Base-by-base conservation (phyloP, 2,888 invertebrate species). In the Ceratothoa steindachneri region DNA sequence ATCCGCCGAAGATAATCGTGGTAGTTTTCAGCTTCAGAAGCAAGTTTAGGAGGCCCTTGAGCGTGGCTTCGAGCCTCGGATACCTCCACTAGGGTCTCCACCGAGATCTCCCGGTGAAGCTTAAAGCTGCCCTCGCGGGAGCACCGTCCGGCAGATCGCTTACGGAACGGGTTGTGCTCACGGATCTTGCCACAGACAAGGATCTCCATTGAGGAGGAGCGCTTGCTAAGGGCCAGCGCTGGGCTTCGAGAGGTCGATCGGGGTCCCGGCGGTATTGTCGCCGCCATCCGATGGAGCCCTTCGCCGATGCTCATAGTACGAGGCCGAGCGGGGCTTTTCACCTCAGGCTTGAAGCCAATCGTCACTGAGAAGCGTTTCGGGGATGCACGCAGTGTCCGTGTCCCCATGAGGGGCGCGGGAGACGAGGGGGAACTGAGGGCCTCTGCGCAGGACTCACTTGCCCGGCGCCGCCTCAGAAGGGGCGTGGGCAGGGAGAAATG, bases 141-240 rank as follows among this genome's bases (percentile, higher is more conserved):
- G 68, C 73, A 75, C 9, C 75, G 67, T 19, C 68, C 67, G 22
- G 71, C 31, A 29, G 55, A 27, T 53, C 67, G 31, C 2, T 68
- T 64, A n/a, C 71, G 30, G 15, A 24, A 22, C 9, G 67, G 67
- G 31, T 75, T 73, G 29, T 78, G 78, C 30, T 78, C 78, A 27
- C 75, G 71, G 28, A 78, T 78, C 30, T 73, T 78, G 9, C 78
- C 78, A 64, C 69, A 78, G 0, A 78, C 75, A 15, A 78, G 69
- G 69, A 78, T 78, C 41, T 78, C 78, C 78, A 78, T 78, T 9
- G 78, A 78, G 12, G 78, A 75, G 3, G 78, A 78, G 12, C 78
- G 71, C 30, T 78, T 78, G 66, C 66, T 75, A 3, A 78, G 53
- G 28, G 73, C 73, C 19, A 71, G 64, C 30, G 69, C 67, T 0